These are phyloP conservation scores for Eristalis tenax DNA, from an alignment of 2,888 invertebrate genomes.

Conservation along the genomic window DNA sequence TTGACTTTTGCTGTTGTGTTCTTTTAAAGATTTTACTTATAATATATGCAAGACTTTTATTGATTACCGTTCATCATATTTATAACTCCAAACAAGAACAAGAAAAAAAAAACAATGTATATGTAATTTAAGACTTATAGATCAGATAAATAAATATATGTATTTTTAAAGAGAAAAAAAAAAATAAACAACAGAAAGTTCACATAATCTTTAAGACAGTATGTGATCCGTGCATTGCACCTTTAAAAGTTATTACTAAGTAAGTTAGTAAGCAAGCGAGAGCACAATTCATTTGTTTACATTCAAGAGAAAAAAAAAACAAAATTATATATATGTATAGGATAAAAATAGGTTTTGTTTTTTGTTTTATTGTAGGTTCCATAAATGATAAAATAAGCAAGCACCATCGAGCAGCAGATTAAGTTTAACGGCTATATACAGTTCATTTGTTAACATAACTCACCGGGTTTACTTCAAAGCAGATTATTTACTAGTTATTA, in stretches of 20 bases:
- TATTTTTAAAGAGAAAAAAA: constrained; percentile 2
- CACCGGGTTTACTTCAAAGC: constrained; percentile 12
- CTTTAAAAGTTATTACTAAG: constrained; percentile 33
- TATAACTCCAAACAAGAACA: constrained; percentile 21
- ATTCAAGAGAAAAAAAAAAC: constrained; percentile 13
- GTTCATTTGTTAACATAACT: constrained; percentile 22
- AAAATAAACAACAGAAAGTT: background rate
- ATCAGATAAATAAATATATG: constrained; percentile 9
- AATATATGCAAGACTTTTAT: constrained; percentile 11
- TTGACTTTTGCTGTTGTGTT: background rate
- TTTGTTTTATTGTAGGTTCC: background rate
- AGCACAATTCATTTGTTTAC: constrained; percentile 32
- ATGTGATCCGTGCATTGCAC: constrained; percentile 48
- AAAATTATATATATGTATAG: background rate
- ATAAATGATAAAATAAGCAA: constrained; percentile 39
- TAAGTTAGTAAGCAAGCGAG: constrained; percentile 53
- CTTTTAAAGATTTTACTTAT: constrained; percentile 26
- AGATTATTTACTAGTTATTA: background rate
- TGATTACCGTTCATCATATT: constrained; percentile 16
- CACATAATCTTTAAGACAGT: constrained; percentile 42
- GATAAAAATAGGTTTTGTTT: constrained; percentile 14
- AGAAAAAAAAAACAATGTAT: constrained; percentile 18
- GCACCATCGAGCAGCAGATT: constrained; percentile 60
- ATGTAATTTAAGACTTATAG: background rate
- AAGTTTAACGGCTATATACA: constrained; percentile 48